Base-by-base conservation (phyloP, 2,888 invertebrate species). In the Erebia ligea region DNA sequence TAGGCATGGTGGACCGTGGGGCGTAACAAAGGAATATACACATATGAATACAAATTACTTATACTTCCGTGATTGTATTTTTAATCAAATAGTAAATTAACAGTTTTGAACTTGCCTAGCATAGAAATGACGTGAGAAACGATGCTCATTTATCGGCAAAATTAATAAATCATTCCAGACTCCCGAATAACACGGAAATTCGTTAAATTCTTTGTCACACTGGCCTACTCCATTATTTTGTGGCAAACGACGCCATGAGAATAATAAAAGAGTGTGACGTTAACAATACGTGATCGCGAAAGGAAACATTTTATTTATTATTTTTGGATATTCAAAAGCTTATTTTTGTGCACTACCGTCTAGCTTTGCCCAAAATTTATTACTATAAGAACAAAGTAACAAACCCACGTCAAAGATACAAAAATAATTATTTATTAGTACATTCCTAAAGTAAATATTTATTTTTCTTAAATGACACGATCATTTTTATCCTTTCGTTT, bases 181-280 rank as follows among this genome's bases (percentile, higher is more conserved):
- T 21, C 17, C 59, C 58, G 70, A 67, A 61, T 61, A 71, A 74
- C 70, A 73, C 76, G 75, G 77, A 79, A 78, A 77, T 77, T 72
- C 70, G 77, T 77, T 71, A 69, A 71, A 77, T 76, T 74, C 76
- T 45, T 42, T 62, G 68, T 67, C 62, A 56, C 59, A 56, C n/a
- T 65, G 42, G 56, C 59, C 25, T 65, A 52, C 54, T 69, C 56
- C 59, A 71, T 75, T 75, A 73, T 62, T 67, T 70, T 68, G 48
- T 64, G 57, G 5, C 54, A 17, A 21, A 59, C 25, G 48, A 72
- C 70, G 54, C 21, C 25, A 9, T 52, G 19, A 68, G 76, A 75
- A 77, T 76, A 69, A 71, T 61, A 70, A 73, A 68, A 72, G 54
- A 1, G n/a, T 17, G 42, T 70, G 69, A 72, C 71, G 70, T 57